Base-by-base conservation (phyloP, 2,888 invertebrate genomes). In the Sarcophaga rosellei region DNA sequence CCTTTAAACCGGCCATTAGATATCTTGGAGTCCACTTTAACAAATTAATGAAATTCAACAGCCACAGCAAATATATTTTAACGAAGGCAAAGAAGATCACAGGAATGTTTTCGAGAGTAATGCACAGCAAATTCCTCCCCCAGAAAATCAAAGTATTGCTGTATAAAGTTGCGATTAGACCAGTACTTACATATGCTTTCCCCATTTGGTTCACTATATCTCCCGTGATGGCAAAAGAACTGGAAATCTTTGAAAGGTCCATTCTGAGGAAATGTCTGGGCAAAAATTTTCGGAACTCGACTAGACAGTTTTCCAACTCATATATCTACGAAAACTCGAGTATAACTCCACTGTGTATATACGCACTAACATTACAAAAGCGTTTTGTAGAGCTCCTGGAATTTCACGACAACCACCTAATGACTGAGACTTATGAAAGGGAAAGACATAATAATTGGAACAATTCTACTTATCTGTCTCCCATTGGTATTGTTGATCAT, bases 1-100 rank as follows among this genome's bases (percentile, higher is more conserved):
- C 61, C n/a, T 78, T 53, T n/a, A 81, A 77, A 63, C 47, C 81
- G 17, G 44, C 35, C 20, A 62, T 73, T 20, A 65, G 57, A 57
- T 73, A 62, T 21, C 61, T 73, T 5, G 62, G 73, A 5, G 44
- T 73, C 8, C n/a, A 53, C 15, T 45, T 69, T 57, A 35, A 59
- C 25, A 59, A 72, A 17, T 11, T 75, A 11, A 6, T 53, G 4
- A 75, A 57, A 23, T 65, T 75, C 23, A 75, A 75, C 47, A 53
- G 11, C 4, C 57, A 75, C 25, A 53, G 20, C n/a, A n/a, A 21
- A n/a, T 12, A n/a, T 20, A 20, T 61, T 11, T 21, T 73, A 20
- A 35, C 17, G 2, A 73, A 62, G 21, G 73, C 61, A n/a, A 73
- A 62, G 10, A 17, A 21, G 20, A 11, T 61, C n/a, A 4, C 63